These are phyloP conservation scores for Eulemur albifrons DNA, from an alignment of 2,797 vertebrate species.

Conservation along the genomic window DNA sequence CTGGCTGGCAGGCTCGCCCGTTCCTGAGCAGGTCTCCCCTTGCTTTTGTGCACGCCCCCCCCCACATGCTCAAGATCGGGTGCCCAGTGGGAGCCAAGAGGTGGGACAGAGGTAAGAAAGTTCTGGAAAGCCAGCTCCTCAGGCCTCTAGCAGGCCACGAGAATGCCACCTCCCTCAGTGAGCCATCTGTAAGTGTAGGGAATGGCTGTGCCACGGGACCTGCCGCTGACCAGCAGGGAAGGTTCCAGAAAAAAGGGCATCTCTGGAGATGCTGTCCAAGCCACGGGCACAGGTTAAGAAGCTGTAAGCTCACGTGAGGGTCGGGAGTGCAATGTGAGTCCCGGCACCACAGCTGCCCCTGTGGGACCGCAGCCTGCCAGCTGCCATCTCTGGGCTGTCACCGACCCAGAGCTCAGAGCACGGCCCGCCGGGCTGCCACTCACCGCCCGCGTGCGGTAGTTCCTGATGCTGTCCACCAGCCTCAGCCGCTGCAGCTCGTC, in stretches of 20 bases:
- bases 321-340: no score
- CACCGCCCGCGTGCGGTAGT: conserved; percentile 92
- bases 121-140: neutral
- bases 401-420: conserved; percentile 65
- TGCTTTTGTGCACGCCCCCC: neutral
- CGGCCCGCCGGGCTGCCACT: conserved; percentile 66
- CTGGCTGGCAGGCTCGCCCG: neutral
- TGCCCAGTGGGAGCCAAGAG: no score
- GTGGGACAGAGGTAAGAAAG: neutral
- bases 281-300: no score
- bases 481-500: conserved; percentile 91
- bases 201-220: rapidly evolving
- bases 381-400: neutral
- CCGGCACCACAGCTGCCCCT: rapidly evolving
- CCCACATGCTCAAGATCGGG: rapidly evolving
- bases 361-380: rapidly evolving
- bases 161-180: rapidly evolving
- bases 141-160: neutral
- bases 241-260: neutral
- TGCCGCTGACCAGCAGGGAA: neutral
- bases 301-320: neutral
- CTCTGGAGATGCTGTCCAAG: neutral
- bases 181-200: neutral
- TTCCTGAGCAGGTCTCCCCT: neutral
- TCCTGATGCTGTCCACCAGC: conserved; percentile 93